Conservation (phyloP, 2,888 invertebrate genomes). For the Drosophila limbata region DNA sequence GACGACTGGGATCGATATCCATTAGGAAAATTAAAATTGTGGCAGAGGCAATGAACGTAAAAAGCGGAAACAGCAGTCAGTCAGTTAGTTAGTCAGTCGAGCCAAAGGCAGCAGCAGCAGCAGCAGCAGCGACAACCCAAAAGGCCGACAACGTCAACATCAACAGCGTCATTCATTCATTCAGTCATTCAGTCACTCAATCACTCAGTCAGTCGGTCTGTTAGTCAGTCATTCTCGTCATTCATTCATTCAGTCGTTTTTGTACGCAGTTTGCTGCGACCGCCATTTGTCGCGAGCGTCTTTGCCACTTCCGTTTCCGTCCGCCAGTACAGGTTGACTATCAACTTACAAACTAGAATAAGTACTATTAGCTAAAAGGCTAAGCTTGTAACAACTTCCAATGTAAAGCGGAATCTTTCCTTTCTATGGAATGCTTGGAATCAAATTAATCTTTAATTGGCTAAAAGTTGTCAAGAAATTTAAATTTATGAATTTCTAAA, state of each 20-base stretch:
- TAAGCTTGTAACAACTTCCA: constrained; percentile 1
- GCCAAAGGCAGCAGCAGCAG: constrained; percentile 17
- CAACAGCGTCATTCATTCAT: constrained; percentile 24
- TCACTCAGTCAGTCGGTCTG: constrained; percentile 19
- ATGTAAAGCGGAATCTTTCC: not conserved
- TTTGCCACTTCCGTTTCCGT: constrained; percentile 66
- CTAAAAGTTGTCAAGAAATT: not conserved
- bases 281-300: constrained; percentile 59
- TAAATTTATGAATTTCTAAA: not conserved
- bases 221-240: constrained; percentile 13
- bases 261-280: constrained; percentile 39
- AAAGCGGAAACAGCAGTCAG: constrained; percentile 77
- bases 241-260: constrained; percentile 7
- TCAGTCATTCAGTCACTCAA: constrained; percentile 17
- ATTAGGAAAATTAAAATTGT: constrained; percentile 86
- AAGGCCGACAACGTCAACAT: constrained; percentile 25
- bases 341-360: constrained; percentile 16
- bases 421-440: not conserved
- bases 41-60: constrained; percentile 85
- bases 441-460: not conserved
- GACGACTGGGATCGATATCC: constrained; percentile 85
- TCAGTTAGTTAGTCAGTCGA: constrained; percentile 34
- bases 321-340: constrained; percentile 27
- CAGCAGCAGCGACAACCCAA: constrained; percentile 3
- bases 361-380: constrained; percentile 1